Base-by-base conservation (phyloP, 2,113 vertebrate genomes). In the Myocastor coypus region DNA sequence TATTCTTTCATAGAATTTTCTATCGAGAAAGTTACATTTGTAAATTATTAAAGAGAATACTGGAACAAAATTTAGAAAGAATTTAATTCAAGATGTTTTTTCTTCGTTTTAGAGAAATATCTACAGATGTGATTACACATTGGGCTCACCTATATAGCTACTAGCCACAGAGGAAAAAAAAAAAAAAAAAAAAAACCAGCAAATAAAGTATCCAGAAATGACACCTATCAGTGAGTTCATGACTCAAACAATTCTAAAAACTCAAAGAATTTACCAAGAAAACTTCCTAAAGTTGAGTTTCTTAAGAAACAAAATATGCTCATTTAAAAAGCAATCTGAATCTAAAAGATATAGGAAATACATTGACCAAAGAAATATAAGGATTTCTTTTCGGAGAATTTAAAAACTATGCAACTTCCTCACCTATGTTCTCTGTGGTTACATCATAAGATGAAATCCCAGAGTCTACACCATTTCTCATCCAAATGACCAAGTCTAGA, bases 361-460 rank as follows among this genome's bases (percentile, higher is more conserved):
- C 22, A 30, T 75, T 90, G 83, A 24, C 30, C 34, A 57, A 83
- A 94, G 37, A 82, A 90, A 85, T 83, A 26, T 4, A 80, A 57
- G 83, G 24, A 89, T 73, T 94, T 94, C 28, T 52, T 86, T 92
- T 91, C 71, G 96, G 80, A 92, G 46, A 92, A 78, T 81, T 96
- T 50, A 91, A 59, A 80, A 89, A 28, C 30, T 59, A 83, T 61
- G 82, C 85, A 57, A 40, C 50, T 86, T 88, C 71, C 32, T 94
- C 37, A 91, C n/a, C 26, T 28, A 94, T 10, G 61, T 5, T 73
- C 68, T 61, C 78, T 78, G 28, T 30, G 68, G 40, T 85, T 85
- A 61, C n/a, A 11, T 87, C 46, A 19, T 40, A 55, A n/a, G 82
- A 88, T 14, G 19, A 83, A 92, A 84, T 55, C 2, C 34, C 28